Evolutionary conservation across 2,888 invertebrate genomes (phyloP), one percentile per base, ranked within the genome.

Genomic region (Homarus gammarus): DNA sequence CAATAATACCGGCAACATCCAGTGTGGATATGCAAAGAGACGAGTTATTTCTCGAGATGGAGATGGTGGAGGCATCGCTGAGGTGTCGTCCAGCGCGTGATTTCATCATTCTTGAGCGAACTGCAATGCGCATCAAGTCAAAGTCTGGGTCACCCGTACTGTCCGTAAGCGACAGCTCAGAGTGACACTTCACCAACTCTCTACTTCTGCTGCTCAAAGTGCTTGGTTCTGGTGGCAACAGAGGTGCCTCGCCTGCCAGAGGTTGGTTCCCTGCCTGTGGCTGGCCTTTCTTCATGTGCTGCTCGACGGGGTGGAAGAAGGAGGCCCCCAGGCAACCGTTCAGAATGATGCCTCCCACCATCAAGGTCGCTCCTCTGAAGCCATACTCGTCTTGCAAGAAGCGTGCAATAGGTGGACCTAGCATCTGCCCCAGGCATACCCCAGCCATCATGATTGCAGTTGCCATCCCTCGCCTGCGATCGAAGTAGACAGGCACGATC

Each of bases 401-500:
- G 8, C 90, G 86, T 27, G 83, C 56, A 0, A 87, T 10, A 2
- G 84, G 87, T 6, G 91, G 87, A 10, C 36, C 79, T 22, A 84
- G 27, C 12, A 87, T 68, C 51, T 81, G 87, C 2, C 90, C 87
- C n/a, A 87, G 5, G n/a, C 84, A 87, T 6, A 90, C 72, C 10
- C 87, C 87, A 6, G 75, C 70, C 68, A 82, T 84, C 51, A 84
- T 87, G 49, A 90, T 73, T 38, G 84, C 75, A n/a, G 72, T 84
- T 22, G 90, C 89, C 36, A 90, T 31, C n/a, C 91, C 91, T 6
- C 90, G 84, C n/a, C 64, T 77, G 51, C 85, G 85, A 1, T 87
- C 77, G 72, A 91, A 91, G 78, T 91, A 91, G 15, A 31, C 40
- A 2, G 90, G 87, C 22, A 90, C 44, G 12, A 91, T 90, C 51